phyloP scores from a whole-genome alignment of 2,888 invertebrate genomes.

The Hololepta plana region DNA sequence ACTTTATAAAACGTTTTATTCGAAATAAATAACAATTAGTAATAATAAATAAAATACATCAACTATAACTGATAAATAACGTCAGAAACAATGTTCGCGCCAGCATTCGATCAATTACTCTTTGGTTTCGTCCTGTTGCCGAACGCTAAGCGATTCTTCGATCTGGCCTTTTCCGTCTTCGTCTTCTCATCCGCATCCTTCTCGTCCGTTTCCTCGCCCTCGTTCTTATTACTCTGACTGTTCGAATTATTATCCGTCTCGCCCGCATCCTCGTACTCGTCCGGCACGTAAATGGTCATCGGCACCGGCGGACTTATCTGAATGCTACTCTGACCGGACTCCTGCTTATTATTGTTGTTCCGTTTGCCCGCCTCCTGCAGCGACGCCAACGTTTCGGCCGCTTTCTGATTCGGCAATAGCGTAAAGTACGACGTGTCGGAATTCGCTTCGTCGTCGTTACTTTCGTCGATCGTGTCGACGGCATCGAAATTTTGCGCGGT shows the following conservation, averaged over 20 bases:
- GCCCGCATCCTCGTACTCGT: slow-evolving; percentile 14
- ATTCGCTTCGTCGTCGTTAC: slow-evolving; percentile 19
- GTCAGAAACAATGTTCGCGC: no score
- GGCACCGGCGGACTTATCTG: slow-evolving; percentile 27
- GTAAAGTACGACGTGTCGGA: slow-evolving; percentile 33
- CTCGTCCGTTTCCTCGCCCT: slow-evolving; percentile 15
- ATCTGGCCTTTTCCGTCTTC: slow-evolving; percentile 7
- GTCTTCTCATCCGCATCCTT: slow-evolving; percentile 9
- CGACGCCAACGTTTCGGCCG: slow-evolving; percentile 39
- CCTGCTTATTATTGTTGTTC: slow-evolving; percentile 23
- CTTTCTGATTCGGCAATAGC: slow-evolving; percentile 41
- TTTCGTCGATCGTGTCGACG: slow-evolving; percentile 2
- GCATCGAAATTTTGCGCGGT: slow-evolving; percentile 6
- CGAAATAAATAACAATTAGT: no score
- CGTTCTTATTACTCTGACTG: slow-evolving; percentile 7
- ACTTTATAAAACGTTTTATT: no score
- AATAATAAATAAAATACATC: no score
- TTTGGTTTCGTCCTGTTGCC: slow-evolving; percentile 6
- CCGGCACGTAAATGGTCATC: slow-evolving; percentile 34
- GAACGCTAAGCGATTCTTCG: slow-evolving; percentile 5
- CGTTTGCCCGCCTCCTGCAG: slow-evolving; percentile 37
- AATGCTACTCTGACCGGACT: slow-evolving; percentile 19
- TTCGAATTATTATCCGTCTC: neutral
- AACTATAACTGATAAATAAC: no score
- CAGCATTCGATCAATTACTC: no score